Percentiles rank a stretch among this genome's conserved stretches.
These are phyloP conservation scores for Esox lucius DNA, from an alignment of 2,797 vertebrate genomes.

Conservation along the genomic window DNA sequence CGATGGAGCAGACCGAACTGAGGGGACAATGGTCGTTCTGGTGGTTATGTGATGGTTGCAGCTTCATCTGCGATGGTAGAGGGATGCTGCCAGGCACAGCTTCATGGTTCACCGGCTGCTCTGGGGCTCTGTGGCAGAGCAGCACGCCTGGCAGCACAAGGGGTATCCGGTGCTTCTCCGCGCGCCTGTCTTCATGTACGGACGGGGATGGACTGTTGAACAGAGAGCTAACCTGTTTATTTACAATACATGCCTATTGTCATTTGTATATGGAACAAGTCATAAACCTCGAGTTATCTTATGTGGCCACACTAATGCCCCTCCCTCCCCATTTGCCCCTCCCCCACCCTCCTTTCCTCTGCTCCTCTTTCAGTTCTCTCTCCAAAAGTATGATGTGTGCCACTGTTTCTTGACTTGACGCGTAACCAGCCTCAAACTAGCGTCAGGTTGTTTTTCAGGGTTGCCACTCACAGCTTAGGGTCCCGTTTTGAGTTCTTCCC, in stretches of 20 bases:
- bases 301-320: background rate
- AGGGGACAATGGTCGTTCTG: background rate
- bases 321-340: background rate
- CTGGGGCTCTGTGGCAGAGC: slow-evolving; percentile 19
- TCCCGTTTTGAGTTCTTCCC: background rate
- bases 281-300: background rate
- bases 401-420: slow-evolving; percentile 16
- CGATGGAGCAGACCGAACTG: slow-evolving; percentile 1
- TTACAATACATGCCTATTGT: background rate
- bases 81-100: slow-evolving; percentile 29
- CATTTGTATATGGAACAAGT: background rate
- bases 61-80: slow-evolving; percentile 28
- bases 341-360: slow-evolving; percentile 18
- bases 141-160: slow-evolving; percentile 5
- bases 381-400: slow-evolving; percentile 15
- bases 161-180: slow-evolving; percentile 15
- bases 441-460: slow-evolving; percentile 16
- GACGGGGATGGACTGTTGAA: slow-evolving; percentile 9
- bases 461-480: background rate
- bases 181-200: background rate
- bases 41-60: slow-evolving; percentile 25
- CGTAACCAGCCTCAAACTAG: slow-evolving; percentile 22
- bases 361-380: slow-evolving; percentile 19
- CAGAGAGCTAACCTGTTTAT: background rate
- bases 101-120: slow-evolving; percentile 37